These are phyloP conservation scores for Melanophora roralis DNA, from an alignment of 2,888 invertebrate genomes.

Conservation along the genomic window DNA sequence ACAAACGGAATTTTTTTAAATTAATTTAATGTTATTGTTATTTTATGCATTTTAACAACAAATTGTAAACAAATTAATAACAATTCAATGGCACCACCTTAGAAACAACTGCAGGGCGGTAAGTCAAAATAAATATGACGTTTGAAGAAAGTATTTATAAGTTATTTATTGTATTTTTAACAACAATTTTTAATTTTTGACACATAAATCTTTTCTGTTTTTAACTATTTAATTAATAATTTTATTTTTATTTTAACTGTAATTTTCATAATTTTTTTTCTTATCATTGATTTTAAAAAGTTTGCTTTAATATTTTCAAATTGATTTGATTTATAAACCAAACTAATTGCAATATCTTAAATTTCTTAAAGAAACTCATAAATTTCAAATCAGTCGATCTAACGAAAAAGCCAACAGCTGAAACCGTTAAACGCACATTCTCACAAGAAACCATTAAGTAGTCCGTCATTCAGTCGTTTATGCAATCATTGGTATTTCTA, in stretches of 20 bases:
- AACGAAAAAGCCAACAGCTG: background rate
- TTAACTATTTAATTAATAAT: too few relatives aligned
- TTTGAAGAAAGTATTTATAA: background rate
- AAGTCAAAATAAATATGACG: background rate
- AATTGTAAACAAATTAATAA: constrained; percentile 59
- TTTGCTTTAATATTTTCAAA: too few relatives aligned
- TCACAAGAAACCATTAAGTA: background rate
- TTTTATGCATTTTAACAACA: background rate
- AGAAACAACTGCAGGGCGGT: background rate
- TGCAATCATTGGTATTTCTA: background rate
- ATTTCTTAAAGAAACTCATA: constrained; percentile 2
- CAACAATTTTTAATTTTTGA: too few relatives aligned
- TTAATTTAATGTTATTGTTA: background rate
- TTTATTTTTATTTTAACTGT: too few relatives aligned
- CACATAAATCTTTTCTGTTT: too few relatives aligned
- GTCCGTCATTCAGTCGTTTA: background rate
- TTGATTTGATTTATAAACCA: constrained; percentile 13
- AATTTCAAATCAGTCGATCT: background rate
- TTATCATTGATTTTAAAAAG: too few relatives aligned
- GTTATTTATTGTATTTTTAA: too few relatives aligned
- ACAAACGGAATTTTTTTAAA: constrained; percentile 50
- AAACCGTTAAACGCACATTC: constrained; percentile 1
- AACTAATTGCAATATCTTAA: constrained; percentile 20
- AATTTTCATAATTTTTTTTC: too few relatives aligned
- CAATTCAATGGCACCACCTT: constrained; percentile 1